phyloP scores from a whole-genome alignment of 2,113 vertebrate genomes.

The Peromyscus californicus region DNA sequence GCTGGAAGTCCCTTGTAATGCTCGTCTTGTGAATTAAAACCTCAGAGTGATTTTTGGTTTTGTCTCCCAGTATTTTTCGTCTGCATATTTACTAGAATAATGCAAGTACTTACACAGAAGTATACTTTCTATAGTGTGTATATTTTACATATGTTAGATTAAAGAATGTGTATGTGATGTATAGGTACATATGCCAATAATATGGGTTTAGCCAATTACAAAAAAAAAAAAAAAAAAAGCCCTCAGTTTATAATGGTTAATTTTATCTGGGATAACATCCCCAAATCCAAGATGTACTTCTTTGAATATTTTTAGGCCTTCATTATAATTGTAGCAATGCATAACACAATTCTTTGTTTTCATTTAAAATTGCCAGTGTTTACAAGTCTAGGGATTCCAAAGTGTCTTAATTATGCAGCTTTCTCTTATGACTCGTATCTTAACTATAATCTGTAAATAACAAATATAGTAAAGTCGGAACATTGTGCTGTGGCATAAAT shows the following conservation, averaged over 20 bases:
- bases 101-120: neutral
- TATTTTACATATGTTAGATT: neutral
- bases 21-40: neutral
- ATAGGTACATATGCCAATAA: neutral
- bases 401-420: neutral
- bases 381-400: neutral
- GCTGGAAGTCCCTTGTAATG: too few relatives aligned
- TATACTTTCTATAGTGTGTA: neutral
- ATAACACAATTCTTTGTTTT: neutral
- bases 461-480: neutral
- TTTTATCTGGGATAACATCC: neutral
- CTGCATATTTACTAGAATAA: neutral
- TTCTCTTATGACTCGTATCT: neutral
- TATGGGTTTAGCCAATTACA: neutral
- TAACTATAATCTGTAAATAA: constrained; percentile 34
- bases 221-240: too few relatives aligned
- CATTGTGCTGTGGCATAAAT: constrained; percentile 30
- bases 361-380: neutral
- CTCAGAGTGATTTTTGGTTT: neutral
- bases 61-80: neutral
- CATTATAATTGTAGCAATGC: neutral
- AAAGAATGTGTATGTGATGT: neutral
- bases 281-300: neutral
- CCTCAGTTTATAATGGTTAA: neutral
- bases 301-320: neutral